Percentiles rank a stretch among this genome's conserved stretches.
Conservation (phyloP, 2,888 invertebrate genomes). For the Mechanitis messenoides region DNA sequence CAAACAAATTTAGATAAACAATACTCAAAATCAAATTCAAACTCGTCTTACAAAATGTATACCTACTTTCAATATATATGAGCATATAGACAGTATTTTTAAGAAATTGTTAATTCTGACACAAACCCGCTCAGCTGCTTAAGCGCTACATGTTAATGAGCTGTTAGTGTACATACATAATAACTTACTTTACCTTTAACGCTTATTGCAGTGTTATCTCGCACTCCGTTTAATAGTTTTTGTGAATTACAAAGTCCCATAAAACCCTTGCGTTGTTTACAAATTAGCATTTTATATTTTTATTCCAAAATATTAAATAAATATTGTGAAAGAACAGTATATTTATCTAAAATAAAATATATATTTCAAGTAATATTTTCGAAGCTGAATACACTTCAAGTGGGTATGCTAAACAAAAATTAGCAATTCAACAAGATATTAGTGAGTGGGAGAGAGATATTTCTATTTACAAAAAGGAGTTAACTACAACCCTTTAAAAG, state of each 20-base stretch:
- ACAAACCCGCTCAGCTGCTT: background rate
- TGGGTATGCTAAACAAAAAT: conserved; percentile 2
- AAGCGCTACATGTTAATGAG: background rate
- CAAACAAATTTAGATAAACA: no score
- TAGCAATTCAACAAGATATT: background rate
- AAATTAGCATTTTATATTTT: no score
- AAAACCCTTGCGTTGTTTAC: background rate
- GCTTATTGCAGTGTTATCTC: background rate
- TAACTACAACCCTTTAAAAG: background rate
- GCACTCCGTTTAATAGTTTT: conserved; percentile 4
- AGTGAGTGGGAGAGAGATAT: background rate
- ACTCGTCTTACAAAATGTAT: background rate
- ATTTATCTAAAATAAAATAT: no score
- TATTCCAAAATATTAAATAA: no score
- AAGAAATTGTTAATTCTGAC: conserved; percentile 2
- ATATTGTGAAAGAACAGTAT: no score
- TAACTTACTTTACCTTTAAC: background rate
- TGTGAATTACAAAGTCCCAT: background rate
- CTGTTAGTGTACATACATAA: background rate
- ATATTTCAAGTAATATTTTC: background rate
- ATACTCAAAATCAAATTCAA: no score
- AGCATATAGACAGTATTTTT: background rate
- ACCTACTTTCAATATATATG: background rate
- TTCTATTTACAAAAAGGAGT: background rate
- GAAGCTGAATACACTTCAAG: background rate